Evolutionary conservation across 2,888 invertebrate genomes (phyloP).

Genomic region (Drosophila tripunctata): DNA sequence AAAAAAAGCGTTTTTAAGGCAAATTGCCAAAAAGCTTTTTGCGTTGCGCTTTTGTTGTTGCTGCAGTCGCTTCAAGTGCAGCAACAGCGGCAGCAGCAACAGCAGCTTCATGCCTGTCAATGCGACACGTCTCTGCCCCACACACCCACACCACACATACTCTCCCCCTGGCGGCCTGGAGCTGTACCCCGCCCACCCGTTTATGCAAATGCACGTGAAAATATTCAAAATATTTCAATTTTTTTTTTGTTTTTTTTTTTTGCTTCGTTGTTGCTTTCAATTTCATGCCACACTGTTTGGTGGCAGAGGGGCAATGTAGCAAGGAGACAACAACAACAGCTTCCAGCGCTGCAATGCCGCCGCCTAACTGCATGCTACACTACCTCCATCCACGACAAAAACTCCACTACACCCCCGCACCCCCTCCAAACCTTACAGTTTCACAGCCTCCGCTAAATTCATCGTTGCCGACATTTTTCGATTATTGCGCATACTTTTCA

Average conservation of each 20-base stretch:
- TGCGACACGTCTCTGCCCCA: constrained; percentile 42
- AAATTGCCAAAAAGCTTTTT: constrained; percentile 78
- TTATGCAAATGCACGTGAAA: constrained; percentile 78
- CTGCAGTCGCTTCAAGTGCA: constrained; percentile 61
- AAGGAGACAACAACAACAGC: constrained; percentile 34
- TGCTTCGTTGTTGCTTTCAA: constrained; percentile 64
- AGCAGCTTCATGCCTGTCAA: constrained; percentile 52
- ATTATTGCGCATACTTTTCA: constrained; percentile 72
- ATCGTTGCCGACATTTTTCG: constrained; percentile 69
- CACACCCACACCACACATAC: background rate
- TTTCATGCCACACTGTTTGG: constrained; percentile 61
- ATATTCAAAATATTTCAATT: constrained; percentile 74
- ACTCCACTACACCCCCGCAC: background rate
- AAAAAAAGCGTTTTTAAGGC: constrained; percentile 56
- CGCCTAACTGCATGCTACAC: constrained; percentile 13
- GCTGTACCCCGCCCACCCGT: constrained; percentile 23
- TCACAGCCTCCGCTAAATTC: constrained; percentile 28
- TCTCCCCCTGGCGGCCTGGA: background rate
- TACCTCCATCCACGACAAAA: no score
- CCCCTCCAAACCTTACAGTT: background rate
- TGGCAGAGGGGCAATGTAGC: constrained; percentile 2
- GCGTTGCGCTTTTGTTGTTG: constrained; percentile 31
- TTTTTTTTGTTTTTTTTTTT: constrained; percentile 40
- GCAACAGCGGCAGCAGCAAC: constrained; percentile 14
- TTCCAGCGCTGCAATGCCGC: constrained; percentile 28